Evolutionary conservation across 1,140 invertebrate species (phyloP), one percentile per base, ranked within the genome.

Genomic region (Holcopasites calliopsidis): DNA sequence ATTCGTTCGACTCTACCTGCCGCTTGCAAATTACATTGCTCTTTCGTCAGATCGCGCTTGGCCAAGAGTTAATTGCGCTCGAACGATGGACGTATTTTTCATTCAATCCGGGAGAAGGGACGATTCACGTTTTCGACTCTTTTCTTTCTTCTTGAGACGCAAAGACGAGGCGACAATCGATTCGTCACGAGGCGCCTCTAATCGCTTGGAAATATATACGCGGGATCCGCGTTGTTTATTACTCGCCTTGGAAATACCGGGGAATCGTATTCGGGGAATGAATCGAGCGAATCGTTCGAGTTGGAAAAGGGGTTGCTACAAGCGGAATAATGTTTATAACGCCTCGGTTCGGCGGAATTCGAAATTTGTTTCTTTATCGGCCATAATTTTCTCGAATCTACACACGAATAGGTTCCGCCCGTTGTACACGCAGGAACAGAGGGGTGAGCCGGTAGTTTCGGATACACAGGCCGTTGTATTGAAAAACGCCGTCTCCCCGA

Each of bases 281-380:
- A 26, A 71, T 83, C 54, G 73, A 79, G 72, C 40, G 52, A 42
- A 60, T 44, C 76, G 79, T 68, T 40, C 26, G 58, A 61, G 57
- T 16, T 49, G 77, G 79, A 73, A 84, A 83, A 85, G 82, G 71
- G 71, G 71, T 83, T 79, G 82, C 62, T 86, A 88, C 85, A 86
- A 87, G 74, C 79, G 83, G 83, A 90, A 90, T 89, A 91, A 87
- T 87, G 86, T 87, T 84, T 88, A 88, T 89, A 89, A 87, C 88
- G 83, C 83, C 79, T 40, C 70, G 71, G 74, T 77, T 83, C 74
- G 74, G 26, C 54, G 85, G 88, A 90, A 90, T 90, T 89, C 76
- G 82, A 86, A 91, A 91, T 91, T 91, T 90, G 90, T 91, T 90
- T 90, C 90, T 90, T 90, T 90, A 91, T 91, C 90, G 90, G 86